These are phyloP conservation scores for Sinhomidia bicolor DNA, from an alignment of 2,888 invertebrate genomes.

Conservation along the genomic window DNA sequence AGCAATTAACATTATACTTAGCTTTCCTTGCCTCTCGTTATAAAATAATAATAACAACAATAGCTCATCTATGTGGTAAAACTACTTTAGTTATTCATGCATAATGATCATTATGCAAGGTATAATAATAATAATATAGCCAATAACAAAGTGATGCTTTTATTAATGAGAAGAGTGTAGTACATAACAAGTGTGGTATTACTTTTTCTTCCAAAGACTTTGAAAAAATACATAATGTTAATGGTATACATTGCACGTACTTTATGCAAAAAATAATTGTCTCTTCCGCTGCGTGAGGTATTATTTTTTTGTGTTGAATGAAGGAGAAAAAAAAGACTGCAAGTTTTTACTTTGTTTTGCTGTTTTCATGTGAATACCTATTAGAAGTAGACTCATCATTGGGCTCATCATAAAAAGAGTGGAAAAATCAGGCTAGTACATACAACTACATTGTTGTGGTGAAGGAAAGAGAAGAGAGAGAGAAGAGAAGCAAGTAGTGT, in stretches of 20 bases:
- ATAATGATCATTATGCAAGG: slow-evolving; percentile 55
- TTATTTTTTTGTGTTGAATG: slow-evolving; percentile 51
- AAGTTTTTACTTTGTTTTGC: slow-evolving; percentile 20
- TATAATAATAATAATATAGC: slow-evolving; percentile 26
- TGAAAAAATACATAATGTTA: background rate
- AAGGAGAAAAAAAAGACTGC: slow-evolving; percentile 41
- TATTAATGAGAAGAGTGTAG: slow-evolving; percentile 8
- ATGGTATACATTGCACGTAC: background rate
- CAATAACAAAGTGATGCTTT: slow-evolving; percentile 13
- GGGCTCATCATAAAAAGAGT: slow-evolving; percentile 31
- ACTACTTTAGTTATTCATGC: slow-evolving; percentile 34
- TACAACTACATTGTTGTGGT: slow-evolving; percentile 42
- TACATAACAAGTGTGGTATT: background rate
- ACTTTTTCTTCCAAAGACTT: background rate
- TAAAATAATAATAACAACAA: slow-evolving; percentile 1
- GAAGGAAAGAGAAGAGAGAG: no score
- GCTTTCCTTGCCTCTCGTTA: background rate
- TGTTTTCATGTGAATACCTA: background rate
- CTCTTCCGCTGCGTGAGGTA: slow-evolving; percentile 55
- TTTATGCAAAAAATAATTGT: slow-evolving; percentile 48
- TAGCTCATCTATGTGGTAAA: background rate
- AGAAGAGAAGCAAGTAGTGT: background rate
- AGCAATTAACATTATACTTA: background rate
- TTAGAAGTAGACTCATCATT: slow-evolving; percentile 9
- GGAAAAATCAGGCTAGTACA: slow-evolving; percentile 49